Percentiles rank a stretch among this genome's conserved stretches.
These are phyloP conservation scores for Mystacides longicornis DNA, from an alignment of 2,888 invertebrate genomes.

Conservation along the genomic window DNA sequence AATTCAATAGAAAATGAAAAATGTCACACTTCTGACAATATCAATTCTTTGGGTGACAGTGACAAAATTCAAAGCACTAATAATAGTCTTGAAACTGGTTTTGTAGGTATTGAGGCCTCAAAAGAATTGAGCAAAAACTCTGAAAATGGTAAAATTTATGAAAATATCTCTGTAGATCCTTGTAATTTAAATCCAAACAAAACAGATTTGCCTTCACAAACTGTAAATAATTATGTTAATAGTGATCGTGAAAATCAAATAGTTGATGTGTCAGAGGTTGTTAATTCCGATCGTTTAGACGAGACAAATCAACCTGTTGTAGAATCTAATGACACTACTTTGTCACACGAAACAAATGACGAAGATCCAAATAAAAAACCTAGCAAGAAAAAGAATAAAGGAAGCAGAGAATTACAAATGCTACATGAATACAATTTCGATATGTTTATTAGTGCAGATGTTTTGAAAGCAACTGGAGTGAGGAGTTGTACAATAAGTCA, in stretches of 20 bases:
- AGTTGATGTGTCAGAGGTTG: not conserved
- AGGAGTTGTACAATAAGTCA: conserved; percentile 57
- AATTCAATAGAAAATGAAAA: too few species aligned
- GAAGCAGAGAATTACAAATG: conserved; percentile 50
- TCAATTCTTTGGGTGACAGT: too few species aligned
- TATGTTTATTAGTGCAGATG: conserved; percentile 59
- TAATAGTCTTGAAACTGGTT: too few species aligned
- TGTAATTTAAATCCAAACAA: not conserved
- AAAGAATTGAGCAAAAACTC: too few species aligned
- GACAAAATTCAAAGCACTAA: too few species aligned
- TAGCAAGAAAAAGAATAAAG: conserved; percentile 28
- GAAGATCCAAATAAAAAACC: conserved; percentile 30
- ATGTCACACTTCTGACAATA: too few species aligned
- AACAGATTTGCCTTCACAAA: not conserved
- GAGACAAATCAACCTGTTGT: too few species aligned
- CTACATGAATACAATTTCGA: conserved; percentile 64
- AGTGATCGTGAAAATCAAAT: not conserved
- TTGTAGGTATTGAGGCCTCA: too few species aligned
- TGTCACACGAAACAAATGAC: too few species aligned
- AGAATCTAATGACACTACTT: conserved; percentile 9
- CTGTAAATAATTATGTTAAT: not conserved
- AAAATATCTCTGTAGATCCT: too few species aligned
- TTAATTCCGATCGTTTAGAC: too few species aligned
- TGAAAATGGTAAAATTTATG: too few species aligned
- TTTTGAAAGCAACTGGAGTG: conserved; percentile 55